These are phyloP conservation scores for Drosophila orena DNA, from an alignment of 1,140 invertebrate genomes.

Conservation along the genomic window DNA sequence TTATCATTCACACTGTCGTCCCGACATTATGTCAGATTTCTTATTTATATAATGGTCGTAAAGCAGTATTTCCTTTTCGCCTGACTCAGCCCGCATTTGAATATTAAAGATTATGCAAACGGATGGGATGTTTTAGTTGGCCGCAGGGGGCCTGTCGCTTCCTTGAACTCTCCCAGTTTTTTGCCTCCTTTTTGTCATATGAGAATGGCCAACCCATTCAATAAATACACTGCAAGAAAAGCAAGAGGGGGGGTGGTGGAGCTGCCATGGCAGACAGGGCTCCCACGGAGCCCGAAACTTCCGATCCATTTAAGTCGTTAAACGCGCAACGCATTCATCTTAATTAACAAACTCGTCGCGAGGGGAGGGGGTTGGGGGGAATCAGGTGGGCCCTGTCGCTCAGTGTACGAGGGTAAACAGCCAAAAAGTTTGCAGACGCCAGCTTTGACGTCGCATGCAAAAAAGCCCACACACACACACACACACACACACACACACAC, in stretches of 20 bases:
- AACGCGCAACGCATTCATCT: slow-evolving; percentile 77
- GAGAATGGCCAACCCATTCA: slow-evolving; percentile 31
- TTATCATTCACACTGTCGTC: slow-evolving; percentile 53
- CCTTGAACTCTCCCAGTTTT: slow-evolving; percentile 28
- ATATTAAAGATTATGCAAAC: slow-evolving; percentile 73
- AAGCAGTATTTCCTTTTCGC: slow-evolving; percentile 38
- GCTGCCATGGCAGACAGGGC: slow-evolving; percentile 4
- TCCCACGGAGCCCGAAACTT: slow-evolving; percentile 54
- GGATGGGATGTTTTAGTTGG: slow-evolving; percentile 34
- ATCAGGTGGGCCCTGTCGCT: slow-evolving; percentile 6
- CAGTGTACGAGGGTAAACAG: slow-evolving; percentile 46
- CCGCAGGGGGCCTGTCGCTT: slow-evolving; percentile 36
- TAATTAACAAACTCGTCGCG: slow-evolving; percentile 56
- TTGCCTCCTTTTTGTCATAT: slow-evolving; percentile 15
- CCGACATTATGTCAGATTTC: slow-evolving; percentile 53
- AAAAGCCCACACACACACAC: slow-evolving; percentile 36
- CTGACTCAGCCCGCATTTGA: slow-evolving; percentile 59
- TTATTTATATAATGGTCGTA: slow-evolving; percentile 56
- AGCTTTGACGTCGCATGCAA: slow-evolving; percentile 62
- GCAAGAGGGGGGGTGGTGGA: background rate
- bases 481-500: slow-evolving; percentile 2
- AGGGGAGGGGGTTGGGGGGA: too few species aligned
- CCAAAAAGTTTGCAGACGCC: slow-evolving; percentile 67
- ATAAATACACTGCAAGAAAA: slow-evolving; percentile 60
- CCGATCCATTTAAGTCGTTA: slow-evolving; percentile 76